phyloP scores from a whole-genome alignment of 1,140 invertebrate genomes.

The Vanessa tameamea region DNA sequence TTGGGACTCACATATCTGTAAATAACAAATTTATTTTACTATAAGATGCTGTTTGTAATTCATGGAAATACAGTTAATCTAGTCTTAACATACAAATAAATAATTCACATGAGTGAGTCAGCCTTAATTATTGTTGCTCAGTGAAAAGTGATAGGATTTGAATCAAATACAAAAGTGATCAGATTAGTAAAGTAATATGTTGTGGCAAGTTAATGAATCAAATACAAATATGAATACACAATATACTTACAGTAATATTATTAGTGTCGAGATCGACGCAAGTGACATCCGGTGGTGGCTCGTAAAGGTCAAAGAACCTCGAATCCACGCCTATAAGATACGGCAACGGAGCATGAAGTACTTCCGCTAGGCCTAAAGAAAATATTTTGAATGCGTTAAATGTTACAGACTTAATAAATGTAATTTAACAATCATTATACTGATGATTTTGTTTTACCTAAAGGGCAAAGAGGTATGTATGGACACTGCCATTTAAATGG shows the following conservation, averaged over 20 bases:
- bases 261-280: conserved; percentile 99
- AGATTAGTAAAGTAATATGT: too few species aligned
- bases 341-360: conserved; percentile 97
- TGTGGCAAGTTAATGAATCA: too few species aligned
- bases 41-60: too few species aligned
- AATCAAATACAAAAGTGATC: too few species aligned
- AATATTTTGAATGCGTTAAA: neutral
- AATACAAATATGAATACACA: neutral
- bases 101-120: too few species aligned
- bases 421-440: neutral
- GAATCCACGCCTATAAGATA: conserved; percentile 98
- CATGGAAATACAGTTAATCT: too few species aligned
- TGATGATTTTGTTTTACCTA: conserved; percentile 81
- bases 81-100: too few species aligned
- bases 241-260: conserved; percentile 87
- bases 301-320: conserved; percentile 98
- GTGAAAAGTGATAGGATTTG: too few species aligned
- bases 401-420: neutral
- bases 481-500: conserved; percentile 99
- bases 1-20: conserved; percentile 92
- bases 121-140: too few species aligned
- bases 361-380: conserved; percentile 85
- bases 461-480: conserved; percentile 98
- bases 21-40: neutral
- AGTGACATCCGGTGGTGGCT: conserved; percentile 97